These are phyloP conservation scores for Lysandra bellargus DNA, from an alignment of 2,888 invertebrate genomes.

Conservation along the genomic window DNA sequence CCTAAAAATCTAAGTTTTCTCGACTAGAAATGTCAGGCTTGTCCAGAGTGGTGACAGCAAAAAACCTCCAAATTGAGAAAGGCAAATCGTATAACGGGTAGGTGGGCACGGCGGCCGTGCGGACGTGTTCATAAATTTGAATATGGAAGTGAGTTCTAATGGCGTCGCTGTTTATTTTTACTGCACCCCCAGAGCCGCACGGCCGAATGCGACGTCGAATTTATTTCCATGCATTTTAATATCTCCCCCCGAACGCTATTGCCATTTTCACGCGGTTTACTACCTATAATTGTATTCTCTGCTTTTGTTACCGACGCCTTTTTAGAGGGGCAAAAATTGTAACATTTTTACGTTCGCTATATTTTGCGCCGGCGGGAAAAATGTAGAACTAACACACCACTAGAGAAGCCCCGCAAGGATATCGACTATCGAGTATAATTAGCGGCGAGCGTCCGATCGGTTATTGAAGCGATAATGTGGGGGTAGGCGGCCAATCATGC, in stretches of 20 bases:
- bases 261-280: constrained; percentile 79
- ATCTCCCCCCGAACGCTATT: constrained; percentile 80
- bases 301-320: constrained; percentile 59
- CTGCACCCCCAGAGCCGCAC: constrained; percentile 78
- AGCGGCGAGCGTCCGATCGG: constrained; percentile 50
- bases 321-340: constrained; percentile 6
- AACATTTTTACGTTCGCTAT: not conserved
- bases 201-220: constrained; percentile 82
- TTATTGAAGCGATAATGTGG: constrained; percentile 58
- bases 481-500: constrained; percentile 55
- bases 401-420: constrained; percentile 66
- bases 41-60: constrained; percentile 40
- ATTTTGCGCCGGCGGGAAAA: not conserved
- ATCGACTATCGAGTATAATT: constrained; percentile 59
- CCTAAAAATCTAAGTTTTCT: not conserved
- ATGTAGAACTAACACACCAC: constrained; percentile 58
- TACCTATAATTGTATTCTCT: constrained; percentile 52
- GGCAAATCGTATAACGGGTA: constrained; percentile 60
- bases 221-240: constrained; percentile 82
- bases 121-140: constrained; percentile 79
- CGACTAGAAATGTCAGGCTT: not conserved
- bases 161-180: constrained; percentile 82
- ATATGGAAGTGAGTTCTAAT: constrained; percentile 83
- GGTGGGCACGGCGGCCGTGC: constrained; percentile 51
- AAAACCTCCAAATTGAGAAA: constrained; percentile 70